Evolutionary conservation across 2,888 invertebrate species (phyloP), one percentile per base, ranked within the genome.

Genomic region (Euzophera pinguis): DNA sequence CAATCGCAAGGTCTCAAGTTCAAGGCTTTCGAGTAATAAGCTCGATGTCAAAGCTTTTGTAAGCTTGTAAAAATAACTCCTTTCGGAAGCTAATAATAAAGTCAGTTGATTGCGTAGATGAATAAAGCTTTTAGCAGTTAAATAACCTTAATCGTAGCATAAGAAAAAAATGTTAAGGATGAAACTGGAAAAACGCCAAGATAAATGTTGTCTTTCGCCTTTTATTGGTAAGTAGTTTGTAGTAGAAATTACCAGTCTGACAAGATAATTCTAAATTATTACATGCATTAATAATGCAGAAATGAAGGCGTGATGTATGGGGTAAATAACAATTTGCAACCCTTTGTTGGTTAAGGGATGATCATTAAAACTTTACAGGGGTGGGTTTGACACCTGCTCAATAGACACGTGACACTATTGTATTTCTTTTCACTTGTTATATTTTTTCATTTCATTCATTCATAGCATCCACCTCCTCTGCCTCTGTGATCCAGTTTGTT

Each of bases 261-360:
- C 81, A 78, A 73, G 75, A 78, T 85, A 79, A 89, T 83, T 76
- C 84, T 86, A 81, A 90, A 82, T 88, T 85, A 88, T 88, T 73
- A 78, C 75, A 74, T 74, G 57, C 75, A 77, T 82, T 84, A 77
- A 80, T 78, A 82, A 81, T 84, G 13, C 35, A 8, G 71, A 74
- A 81, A 72, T 69, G 78, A 80, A 83, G 71, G 80, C 69, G 76
- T 84, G 83, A 84, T 83, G 76, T 80, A 81, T 81, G 81, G 88
- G 78, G 82, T 79, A 86, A 88, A 88, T 84, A 88, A 86, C 78
- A 84, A 86, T 88, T 89, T 84, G 82, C 83, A 87, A 87, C 86
- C 88, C 88, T 84, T 86, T 84, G 80, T 83, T 65, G 59, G 64
- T 63, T 78, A 72, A 78, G 75, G 70, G 68, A 67, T 81, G 73